Percentiles rank a stretch among this genome's conserved stretches.
Conservation (phyloP, 2,113 vertebrate species). For the Carassius carassius region DNA sequence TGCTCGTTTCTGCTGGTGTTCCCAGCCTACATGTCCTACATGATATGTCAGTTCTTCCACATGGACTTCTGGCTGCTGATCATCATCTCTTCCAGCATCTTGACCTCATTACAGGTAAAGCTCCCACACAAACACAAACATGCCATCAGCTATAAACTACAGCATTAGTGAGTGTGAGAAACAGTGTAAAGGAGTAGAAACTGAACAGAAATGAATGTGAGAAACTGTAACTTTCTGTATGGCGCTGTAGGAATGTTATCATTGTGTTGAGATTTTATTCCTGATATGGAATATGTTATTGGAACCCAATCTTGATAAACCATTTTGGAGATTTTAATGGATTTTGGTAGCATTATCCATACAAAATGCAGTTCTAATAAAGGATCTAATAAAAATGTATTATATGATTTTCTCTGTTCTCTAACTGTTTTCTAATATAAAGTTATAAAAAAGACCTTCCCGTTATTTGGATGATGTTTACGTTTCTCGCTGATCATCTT, state of each 20-base stretch:
- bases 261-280: background rate
- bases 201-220: background rate
- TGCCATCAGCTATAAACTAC: background rate
- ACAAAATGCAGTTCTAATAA: background rate
- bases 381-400: background rate
- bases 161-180: background rate
- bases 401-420: background rate
- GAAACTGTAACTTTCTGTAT: background rate
- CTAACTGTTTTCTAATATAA: background rate
- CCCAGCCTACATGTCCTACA: slow-evolving; percentile 96
- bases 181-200: background rate
- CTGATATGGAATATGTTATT: background rate
- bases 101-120: slow-evolving; percentile 94
- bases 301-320: background rate
- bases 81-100: slow-evolving; percentile 97
- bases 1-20: slow-evolving; percentile 93
- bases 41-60: slow-evolving; percentile 99
- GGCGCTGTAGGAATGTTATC: background rate
- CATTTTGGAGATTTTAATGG: background rate
- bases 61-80: slow-evolving; percentile 99
- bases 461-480: background rate
- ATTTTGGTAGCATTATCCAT: background rate
- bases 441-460: background rate
- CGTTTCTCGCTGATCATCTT: background rate
- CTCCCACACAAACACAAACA: background rate